Conservation (phyloP, 2,113 vertebrate species). For the Antigone vipio region DNA sequence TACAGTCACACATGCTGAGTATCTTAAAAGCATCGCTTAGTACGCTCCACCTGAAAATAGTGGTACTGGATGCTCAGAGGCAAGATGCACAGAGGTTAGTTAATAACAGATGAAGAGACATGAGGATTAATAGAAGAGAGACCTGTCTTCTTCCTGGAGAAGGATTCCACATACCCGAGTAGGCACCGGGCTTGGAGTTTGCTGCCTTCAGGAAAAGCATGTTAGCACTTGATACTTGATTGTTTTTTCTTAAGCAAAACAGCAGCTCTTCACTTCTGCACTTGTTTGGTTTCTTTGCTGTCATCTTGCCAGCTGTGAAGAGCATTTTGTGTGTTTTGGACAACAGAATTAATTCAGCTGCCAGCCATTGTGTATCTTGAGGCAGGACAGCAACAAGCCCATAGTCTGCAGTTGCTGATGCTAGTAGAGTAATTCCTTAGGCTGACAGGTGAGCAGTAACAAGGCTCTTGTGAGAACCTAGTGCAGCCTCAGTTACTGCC, state of each 20-base stretch:
- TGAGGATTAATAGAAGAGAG: neutral
- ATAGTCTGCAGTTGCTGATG: neutral
- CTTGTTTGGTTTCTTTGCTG: neutral
- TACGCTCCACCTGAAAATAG: accelerated
- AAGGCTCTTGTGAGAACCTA: neutral
- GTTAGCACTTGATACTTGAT: neutral
- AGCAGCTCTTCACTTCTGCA: neutral
- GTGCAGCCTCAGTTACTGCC: neutral
- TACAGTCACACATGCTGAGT: neutral
- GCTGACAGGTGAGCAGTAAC: neutral
- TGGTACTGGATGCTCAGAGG: neutral
- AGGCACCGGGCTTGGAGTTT: neutral
- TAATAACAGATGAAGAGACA: no score
- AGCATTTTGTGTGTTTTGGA: neutral
- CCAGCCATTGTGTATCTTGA: neutral
- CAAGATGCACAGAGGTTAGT: no score
- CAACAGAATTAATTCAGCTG: neutral
- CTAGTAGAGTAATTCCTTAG: neutral
- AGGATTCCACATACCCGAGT: neutral
- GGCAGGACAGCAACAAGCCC: neutral
- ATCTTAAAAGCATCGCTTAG: accelerated
- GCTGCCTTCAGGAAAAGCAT: neutral
- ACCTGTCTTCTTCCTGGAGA: neutral
- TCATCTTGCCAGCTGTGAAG: neutral
- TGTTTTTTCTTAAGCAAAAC: neutral